A percentile compares a stretch with the other conserved stretches of the same genome.
These are phyloP conservation scores for Cheilosia pagana DNA, from an alignment of 2,888 invertebrate species.

Conservation along the genomic window DNA sequence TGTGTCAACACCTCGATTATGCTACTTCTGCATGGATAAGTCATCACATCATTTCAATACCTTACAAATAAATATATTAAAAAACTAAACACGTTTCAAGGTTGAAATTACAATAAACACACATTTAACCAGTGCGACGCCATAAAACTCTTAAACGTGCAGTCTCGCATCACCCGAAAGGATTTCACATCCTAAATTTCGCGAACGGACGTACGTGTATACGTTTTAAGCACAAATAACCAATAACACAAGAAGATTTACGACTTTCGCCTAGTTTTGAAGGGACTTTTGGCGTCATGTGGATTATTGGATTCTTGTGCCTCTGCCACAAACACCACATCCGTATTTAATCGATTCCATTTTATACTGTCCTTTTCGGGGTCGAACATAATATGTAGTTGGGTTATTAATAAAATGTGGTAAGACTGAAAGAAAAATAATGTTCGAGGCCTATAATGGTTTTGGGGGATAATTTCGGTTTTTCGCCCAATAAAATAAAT, in stretches of 20 bases:
- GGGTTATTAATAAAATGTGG: not conserved
- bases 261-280: slow-evolving; percentile 16
- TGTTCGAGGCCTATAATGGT: not conserved
- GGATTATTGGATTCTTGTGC: slow-evolving; percentile 1
- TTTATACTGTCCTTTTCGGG: not conserved
- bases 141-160: slow-evolving; percentile 6
- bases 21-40: not conserved
- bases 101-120: not conserved
- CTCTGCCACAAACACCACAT: not conserved
- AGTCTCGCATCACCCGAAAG: not conserved
- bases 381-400: not conserved
- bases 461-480: not conserved
- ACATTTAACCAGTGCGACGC: not conserved
- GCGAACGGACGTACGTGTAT: not conserved
- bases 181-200: not conserved
- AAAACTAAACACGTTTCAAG: not conserved
- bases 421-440: not conserved
- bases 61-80: not conserved
- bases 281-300: slow-evolving; percentile 11
- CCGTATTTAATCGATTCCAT: not conserved
- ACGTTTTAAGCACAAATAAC: not conserved
- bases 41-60: too few species aligned
- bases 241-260: slow-evolving; percentile 7
- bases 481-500: not conserved
- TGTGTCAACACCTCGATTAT: too few species aligned